Percentiles rank a stretch among this genome's conserved stretches.
Conservation (phyloP, 2,797 vertebrate genomes). For the Smutsia temminckii region DNA sequence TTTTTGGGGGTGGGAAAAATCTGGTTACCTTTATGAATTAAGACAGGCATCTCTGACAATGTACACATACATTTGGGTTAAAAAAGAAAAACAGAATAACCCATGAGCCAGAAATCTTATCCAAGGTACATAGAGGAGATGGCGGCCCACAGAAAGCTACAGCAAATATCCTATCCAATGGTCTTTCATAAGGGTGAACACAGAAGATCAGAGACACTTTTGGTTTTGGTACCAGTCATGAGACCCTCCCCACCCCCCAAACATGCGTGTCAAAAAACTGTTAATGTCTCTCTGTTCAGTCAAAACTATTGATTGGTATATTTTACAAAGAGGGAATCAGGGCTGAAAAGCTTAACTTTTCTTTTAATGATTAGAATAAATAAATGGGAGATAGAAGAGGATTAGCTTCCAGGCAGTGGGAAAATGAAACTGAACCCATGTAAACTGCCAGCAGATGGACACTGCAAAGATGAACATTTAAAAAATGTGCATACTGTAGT, state of each 20-base stretch:
- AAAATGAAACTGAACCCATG: not conserved
- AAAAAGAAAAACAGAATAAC: slow-evolving; percentile 69
- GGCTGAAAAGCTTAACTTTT: not conserved
- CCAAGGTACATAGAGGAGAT: slow-evolving; percentile 20
- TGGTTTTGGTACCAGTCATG: not conserved
- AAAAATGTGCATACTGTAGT: not conserved
- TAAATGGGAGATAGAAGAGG: not conserved
- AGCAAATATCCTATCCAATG: not conserved
- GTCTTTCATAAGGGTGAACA: not conserved
- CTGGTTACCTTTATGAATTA: slow-evolving; percentile 72
- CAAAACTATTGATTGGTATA: not conserved
- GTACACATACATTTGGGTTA: slow-evolving; percentile 59
- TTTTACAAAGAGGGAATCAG: not conserved
- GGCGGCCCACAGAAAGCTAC: not conserved
- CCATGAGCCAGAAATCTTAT: slow-evolving; percentile 40
- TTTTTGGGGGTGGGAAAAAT: slow-evolving; percentile 13
- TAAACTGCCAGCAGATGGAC: not conserved
- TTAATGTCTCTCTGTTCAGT: not conserved
- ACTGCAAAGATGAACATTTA: not conserved
- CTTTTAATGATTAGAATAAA: not conserved
- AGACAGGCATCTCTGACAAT: slow-evolving; percentile 69
- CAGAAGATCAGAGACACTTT: not conserved
- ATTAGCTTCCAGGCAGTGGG: not conserved
- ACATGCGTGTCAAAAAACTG: not conserved
- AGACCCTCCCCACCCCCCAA: accelerated